Evolutionary conservation across 1,140 invertebrate genomes (phyloP).

Genomic region (Drosophila virilis): DNA sequence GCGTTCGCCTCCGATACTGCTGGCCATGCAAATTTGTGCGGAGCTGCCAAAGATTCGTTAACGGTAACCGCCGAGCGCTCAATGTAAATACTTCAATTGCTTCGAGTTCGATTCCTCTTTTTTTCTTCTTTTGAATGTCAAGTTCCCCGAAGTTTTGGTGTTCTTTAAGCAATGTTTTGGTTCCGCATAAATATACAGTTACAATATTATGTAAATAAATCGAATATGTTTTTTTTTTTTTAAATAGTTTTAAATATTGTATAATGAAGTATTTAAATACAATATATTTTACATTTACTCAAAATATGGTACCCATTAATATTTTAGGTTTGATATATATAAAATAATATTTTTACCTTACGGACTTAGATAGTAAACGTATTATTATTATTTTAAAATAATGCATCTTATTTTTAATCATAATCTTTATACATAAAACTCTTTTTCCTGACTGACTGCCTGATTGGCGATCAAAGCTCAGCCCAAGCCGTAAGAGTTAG

Average conservation of each 20-base stretch:
- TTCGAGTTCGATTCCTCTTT: not conserved
- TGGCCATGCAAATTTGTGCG: conserved; percentile 58
- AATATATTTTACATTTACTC: not conserved
- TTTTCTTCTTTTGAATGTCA: conserved; percentile 15
- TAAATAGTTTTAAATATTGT: not conserved
- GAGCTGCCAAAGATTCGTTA: conserved; percentile 13
- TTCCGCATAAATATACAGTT: conserved; percentile 39
- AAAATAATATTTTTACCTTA: too few relatives aligned
- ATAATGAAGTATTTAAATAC: not conserved
- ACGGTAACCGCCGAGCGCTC: conserved; percentile 1
- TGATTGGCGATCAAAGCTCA: too few relatives aligned
- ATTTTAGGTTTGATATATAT: too few relatives aligned
- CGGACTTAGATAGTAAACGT: too few relatives aligned
- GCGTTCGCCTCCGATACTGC: conserved; percentile 41
- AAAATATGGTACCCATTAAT: too few relatives aligned
- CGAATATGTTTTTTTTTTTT: not conserved
- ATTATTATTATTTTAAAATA: too few relatives aligned
- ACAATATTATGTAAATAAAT: conserved; percentile 17
- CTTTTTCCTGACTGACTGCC: too few relatives aligned
- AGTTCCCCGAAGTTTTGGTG: not conserved
- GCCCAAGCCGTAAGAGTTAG: too few relatives aligned
- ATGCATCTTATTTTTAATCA: too few relatives aligned
- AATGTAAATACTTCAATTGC: conserved; percentile 1
- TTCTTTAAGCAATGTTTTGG: conserved; percentile 24
- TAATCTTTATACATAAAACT: too few relatives aligned